Evolutionary conservation across 2,888 invertebrate species (phyloP).

Genomic region (Drosophila flavopinicola): DNA sequence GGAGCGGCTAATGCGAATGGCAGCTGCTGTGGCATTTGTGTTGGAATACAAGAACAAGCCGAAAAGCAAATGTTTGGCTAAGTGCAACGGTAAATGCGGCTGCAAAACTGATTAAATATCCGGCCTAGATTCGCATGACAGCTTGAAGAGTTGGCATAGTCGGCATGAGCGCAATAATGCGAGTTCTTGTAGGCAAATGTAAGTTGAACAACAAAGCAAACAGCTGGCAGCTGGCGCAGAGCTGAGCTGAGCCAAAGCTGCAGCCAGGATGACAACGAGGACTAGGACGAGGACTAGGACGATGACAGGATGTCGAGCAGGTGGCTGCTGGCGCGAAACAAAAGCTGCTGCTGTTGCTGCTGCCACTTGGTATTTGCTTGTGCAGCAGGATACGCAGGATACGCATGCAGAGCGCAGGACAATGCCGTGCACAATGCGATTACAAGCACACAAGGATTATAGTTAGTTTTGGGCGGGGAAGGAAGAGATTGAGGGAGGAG

Average conservation of each 20-base stretch:
- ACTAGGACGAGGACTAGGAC: not conserved
- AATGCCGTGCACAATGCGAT: conserved; percentile 19
- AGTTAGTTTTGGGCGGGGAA: not conserved
- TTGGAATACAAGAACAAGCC: conserved; percentile 26
- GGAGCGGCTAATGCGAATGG: conserved; percentile 1
- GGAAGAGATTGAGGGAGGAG: not conserved
- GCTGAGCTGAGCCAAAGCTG: conserved; percentile 13
- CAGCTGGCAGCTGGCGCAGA: conserved; percentile 34
- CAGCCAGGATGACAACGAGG: too few relatives aligned
- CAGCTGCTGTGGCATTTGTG: conserved; percentile 14
- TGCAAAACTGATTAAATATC: conserved; percentile 76
- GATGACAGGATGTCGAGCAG: conserved; percentile 20
- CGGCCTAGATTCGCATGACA: conserved; percentile 59
- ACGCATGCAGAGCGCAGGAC: conserved; percentile 4
- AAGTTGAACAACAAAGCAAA: conserved; percentile 75
- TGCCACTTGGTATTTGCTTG: conserved; percentile 22
- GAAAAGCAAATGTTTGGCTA: conserved; percentile 45
- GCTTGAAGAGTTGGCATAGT: conserved; percentile 36
- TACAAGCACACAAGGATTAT: conserved; percentile 16
- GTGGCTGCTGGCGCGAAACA: conserved; percentile 53
- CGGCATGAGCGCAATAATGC: too few relatives aligned
- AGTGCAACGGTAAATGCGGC: conserved; percentile 42
- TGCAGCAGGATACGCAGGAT: conserved; percentile 13
- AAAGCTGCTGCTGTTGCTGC: conserved; percentile 47
- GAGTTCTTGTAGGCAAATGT: conserved; percentile 70